Percentiles rank a stretch among this genome's conserved stretches.
phyloP scores from a whole-genome alignment of 2,113 vertebrate genomes.

The Nettapus auritus region DNA sequence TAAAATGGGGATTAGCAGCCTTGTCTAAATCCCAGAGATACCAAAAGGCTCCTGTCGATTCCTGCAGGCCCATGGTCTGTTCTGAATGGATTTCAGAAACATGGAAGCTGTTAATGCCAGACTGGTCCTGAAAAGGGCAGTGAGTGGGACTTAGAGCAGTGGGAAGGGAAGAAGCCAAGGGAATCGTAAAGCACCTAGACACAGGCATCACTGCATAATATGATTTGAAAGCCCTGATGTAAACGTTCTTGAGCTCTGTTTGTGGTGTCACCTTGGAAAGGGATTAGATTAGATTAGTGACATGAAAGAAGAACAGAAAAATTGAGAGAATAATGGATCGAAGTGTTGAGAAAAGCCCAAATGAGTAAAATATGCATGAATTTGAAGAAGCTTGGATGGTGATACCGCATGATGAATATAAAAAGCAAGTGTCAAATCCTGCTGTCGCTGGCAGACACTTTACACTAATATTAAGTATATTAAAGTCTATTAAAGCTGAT shows the following conservation, averaged over 20 bases:
- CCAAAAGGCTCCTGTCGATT: background rate
- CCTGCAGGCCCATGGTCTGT: background rate
- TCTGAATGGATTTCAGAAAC: background rate
- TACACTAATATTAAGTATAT: background rate
- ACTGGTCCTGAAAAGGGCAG: background rate
- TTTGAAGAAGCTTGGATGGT: background rate
- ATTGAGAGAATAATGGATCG: background rate
- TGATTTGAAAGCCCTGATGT: background rate
- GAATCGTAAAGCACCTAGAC: background rate
- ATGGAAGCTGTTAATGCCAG: background rate
- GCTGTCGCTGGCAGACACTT: background rate
- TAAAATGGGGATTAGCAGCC: background rate
- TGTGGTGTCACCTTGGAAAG: slow-evolving; percentile 43
- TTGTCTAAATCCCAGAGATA: slow-evolving; percentile 13
- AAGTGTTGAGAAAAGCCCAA: background rate
- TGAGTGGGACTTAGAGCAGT: background rate
- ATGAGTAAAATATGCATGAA: background rate
- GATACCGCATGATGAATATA: background rate
- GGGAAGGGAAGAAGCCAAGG: background rate
- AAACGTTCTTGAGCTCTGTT: background rate
- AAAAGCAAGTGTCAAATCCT: background rate
- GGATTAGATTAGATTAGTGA: slow-evolving; percentile 43
- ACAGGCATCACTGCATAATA: background rate
- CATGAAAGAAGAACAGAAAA: slow-evolving; percentile 41
- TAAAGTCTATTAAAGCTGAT: background rate